Conservation (phyloP, 2,888 invertebrate species). For the Romanomermis culicivorax region DNA sequence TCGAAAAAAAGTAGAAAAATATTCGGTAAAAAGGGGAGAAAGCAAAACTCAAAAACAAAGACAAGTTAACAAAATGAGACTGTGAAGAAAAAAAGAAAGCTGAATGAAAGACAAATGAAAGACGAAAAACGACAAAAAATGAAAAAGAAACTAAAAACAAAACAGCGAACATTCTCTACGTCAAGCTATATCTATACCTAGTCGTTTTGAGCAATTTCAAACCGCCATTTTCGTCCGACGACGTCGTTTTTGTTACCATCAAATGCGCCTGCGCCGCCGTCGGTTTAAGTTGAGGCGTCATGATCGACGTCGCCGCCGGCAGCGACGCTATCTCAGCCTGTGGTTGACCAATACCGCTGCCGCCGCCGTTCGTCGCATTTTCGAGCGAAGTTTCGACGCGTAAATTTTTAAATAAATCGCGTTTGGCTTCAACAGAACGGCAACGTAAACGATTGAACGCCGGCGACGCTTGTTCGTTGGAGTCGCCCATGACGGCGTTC, state of each 20-base stretch:
- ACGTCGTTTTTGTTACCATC: not conserved
- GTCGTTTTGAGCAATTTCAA: not conserved
- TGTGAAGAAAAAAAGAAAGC: too few relatives aligned
- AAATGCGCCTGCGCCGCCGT: not conserved
- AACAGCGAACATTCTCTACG: too few relatives aligned
- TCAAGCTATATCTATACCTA: not conserved
- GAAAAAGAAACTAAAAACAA: too few relatives aligned
- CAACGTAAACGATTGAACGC: conserved; percentile 8
- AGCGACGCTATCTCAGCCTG: not conserved
- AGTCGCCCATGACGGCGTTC: conserved; percentile 8
- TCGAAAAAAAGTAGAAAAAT: too few relatives aligned
- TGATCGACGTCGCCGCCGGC: not conserved
- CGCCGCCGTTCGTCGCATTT: conserved; percentile 13
- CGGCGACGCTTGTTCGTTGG: conserved; percentile 6
- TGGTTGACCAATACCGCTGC: not conserved
- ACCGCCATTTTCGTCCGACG: too few relatives aligned
- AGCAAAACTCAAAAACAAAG: too few relatives aligned
- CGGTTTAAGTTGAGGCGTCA: not conserved
- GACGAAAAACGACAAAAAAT: too few relatives aligned
- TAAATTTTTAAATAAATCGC: conserved; percentile 15
- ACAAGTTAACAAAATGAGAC: too few relatives aligned
- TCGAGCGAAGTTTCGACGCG: conserved; percentile 18
- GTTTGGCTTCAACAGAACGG: conserved; percentile 5
- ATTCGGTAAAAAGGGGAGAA: too few relatives aligned
- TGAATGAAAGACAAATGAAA: too few relatives aligned